Percentiles rank a stretch among this genome's conserved stretches.
Evolutionary conservation across 1,140 invertebrate genomes (phyloP).

Genomic region (Homalodisca vitripennis): DNA sequence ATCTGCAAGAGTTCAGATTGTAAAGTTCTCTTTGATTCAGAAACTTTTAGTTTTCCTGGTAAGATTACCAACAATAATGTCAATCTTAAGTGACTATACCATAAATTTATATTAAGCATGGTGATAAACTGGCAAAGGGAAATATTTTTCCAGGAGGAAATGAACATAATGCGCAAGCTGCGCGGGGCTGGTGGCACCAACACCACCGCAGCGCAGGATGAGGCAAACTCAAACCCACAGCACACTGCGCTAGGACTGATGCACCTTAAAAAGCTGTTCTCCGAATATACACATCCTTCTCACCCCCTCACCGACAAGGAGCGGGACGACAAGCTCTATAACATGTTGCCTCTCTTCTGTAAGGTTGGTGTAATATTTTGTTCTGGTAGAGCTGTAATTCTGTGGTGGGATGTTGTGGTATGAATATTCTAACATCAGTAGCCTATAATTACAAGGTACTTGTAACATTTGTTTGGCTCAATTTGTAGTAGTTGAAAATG

Average conservation of each 20-base stretch:
- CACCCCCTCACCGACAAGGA: constrained; percentile 78
- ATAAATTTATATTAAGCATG: background rate
- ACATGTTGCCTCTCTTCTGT: constrained; percentile 97
- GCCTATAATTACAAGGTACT: no score
- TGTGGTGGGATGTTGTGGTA: no score
- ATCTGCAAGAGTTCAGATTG: background rate
- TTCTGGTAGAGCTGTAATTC: no score
- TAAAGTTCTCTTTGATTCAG: background rate
- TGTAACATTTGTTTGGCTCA: no score
- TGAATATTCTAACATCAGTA: no score
- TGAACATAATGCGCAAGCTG: constrained; percentile 87
- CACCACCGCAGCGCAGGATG: constrained; percentile 51
- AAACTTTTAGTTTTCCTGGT: background rate
- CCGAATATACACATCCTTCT: constrained; percentile 86
- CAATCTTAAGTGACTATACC: background rate
- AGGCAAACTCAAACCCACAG: constrained; percentile 58
- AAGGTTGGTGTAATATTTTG: constrained; percentile 88
- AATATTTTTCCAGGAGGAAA: constrained; percentile 43
- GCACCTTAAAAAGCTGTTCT: constrained; percentile 95
- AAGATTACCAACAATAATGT: background rate
- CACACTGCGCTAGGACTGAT: constrained; percentile 88
- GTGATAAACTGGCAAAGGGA: background rate
- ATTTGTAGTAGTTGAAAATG: no score
- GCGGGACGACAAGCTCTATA: constrained; percentile 92
- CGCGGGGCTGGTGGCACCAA: constrained; percentile 55